Conservation (phyloP, 2,797 vertebrate species). For the Nannoperca australis region DNA sequence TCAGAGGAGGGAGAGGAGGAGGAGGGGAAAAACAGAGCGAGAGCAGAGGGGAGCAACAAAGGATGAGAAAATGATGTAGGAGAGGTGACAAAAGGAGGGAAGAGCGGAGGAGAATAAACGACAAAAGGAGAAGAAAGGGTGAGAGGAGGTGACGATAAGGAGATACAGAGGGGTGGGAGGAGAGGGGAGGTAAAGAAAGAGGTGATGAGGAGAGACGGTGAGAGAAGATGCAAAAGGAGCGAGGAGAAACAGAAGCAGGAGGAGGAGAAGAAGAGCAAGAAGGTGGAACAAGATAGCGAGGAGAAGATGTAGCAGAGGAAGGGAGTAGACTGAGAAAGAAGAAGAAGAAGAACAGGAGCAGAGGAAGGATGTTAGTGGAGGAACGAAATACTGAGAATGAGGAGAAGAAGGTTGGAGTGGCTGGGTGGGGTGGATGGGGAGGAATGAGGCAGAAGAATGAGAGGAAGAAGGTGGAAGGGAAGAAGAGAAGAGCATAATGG, state of each 20-base stretch:
- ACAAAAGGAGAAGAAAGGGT: neutral
- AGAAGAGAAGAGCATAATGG: too few species aligned
- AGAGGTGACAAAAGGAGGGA: neutral
- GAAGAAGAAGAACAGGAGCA: neutral
- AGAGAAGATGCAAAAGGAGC: neutral
- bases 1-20: neutral
- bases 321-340: neutral
- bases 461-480: neutral
- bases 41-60: neutral
- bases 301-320: neutral
- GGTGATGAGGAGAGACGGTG: neutral
- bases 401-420: too few species aligned
- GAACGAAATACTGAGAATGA: too few species aligned
- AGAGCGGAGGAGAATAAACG: neutral
- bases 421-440: neutral
- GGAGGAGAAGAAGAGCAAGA: neutral
- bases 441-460: neutral
- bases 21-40: too few species aligned
- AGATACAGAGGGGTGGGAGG: too few species aligned
- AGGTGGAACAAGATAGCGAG: neutral
- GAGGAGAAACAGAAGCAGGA: neutral
- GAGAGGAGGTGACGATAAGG: neutral
- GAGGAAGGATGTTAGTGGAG: too few species aligned
- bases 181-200: too few species aligned
- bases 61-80: slow-evolving; percentile 4